Conservation (phyloP, 2,888 invertebrate species). For the Maniola hyperantus region DNA sequence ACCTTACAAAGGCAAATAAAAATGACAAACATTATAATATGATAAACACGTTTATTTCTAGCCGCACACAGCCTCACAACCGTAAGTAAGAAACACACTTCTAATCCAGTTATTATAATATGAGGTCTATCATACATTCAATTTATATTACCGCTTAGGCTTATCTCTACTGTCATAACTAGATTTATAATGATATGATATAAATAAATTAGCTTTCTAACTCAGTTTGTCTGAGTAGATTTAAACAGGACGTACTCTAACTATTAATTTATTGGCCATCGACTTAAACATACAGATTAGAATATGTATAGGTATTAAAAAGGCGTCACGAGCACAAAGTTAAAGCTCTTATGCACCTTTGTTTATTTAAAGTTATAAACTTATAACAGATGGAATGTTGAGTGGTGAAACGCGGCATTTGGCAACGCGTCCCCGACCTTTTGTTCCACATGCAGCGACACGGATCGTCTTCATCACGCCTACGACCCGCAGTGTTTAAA, state of each 20-base stretch:
- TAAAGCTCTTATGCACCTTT: slow-evolving; percentile 19
- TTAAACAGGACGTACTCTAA: slow-evolving; percentile 29
- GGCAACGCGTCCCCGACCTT: slow-evolving; percentile 74
- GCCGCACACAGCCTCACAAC: slow-evolving; percentile 50
- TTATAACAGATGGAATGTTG: slow-evolving; percentile 66
- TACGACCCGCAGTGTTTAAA: slow-evolving; percentile 53
- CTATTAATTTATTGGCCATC: slow-evolving; percentile 27
- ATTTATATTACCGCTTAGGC: slow-evolving; percentile 29
- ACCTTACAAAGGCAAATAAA: slow-evolving; percentile 57
- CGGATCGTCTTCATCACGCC: slow-evolving; percentile 65
- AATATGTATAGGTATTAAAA: background rate
- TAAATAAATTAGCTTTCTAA: slow-evolving; percentile 38
- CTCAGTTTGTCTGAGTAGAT: slow-evolving; percentile 31
- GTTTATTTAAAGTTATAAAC: slow-evolving; percentile 39
- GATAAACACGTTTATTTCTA: slow-evolving; percentile 76
- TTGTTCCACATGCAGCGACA: slow-evolving; percentile 51
- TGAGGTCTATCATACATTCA: slow-evolving; percentile 41
- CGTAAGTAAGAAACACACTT: slow-evolving; percentile 58
- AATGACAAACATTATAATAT: slow-evolving; percentile 64
- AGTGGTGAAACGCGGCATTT: slow-evolving; percentile 66
- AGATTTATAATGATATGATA: slow-evolving; percentile 38
- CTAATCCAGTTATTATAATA: slow-evolving; percentile 24
- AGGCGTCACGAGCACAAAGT: background rate
- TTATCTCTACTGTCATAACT: slow-evolving; percentile 38
- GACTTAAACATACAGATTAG: slow-evolving; percentile 22